Percentiles rank a stretch among this genome's conserved stretches.
Evolutionary conservation across 2,113 vertebrate species (phyloP).

Genomic region (Apodemus speciosus): DNA sequence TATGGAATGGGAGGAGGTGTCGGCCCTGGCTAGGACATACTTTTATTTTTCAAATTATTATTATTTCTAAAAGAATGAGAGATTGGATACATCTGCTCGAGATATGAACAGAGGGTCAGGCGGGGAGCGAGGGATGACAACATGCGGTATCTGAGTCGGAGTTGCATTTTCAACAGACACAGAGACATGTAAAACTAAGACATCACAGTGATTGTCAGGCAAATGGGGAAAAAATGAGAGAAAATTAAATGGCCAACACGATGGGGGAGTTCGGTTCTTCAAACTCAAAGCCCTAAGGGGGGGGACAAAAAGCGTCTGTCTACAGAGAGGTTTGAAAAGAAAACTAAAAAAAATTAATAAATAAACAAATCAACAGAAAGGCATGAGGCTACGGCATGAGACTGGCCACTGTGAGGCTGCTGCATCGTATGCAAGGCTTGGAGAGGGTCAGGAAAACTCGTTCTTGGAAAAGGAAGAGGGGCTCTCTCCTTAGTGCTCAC

Average conservation of each 20-base stretch:
- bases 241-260: constrained; percentile 87
- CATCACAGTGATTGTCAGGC: constrained; percentile 87
- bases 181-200: constrained; percentile 89
- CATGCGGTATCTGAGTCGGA: constrained; percentile 83
- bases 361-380: constrained; percentile 80
- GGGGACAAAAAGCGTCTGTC: constrained; percentile 81
- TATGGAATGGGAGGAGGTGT: constrained; percentile 88
- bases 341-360: constrained; percentile 79
- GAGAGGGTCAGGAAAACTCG: constrained; percentile 81
- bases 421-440: constrained; percentile 92
- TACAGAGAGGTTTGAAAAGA: constrained; percentile 87
- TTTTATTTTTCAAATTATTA: constrained; percentile 65
- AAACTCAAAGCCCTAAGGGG: constrained; percentile 84
- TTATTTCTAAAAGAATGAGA: constrained; percentile 85
- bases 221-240: constrained; percentile 81
- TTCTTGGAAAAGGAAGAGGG: constrained; percentile 62
- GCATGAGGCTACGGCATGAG: constrained; percentile 87
- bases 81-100: constrained; percentile 84
- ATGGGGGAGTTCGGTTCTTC: constrained; percentile 87
- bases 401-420: constrained; percentile 91
- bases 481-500: constrained; percentile 65
- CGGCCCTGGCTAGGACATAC: constrained; percentile 83
- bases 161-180: constrained; percentile 85
- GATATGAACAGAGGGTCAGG: constrained; percentile 84
- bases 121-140: constrained; percentile 79